Conservation (phyloP, 2,797 vertebrate genomes). For the Sebastes itinus region DNA sequence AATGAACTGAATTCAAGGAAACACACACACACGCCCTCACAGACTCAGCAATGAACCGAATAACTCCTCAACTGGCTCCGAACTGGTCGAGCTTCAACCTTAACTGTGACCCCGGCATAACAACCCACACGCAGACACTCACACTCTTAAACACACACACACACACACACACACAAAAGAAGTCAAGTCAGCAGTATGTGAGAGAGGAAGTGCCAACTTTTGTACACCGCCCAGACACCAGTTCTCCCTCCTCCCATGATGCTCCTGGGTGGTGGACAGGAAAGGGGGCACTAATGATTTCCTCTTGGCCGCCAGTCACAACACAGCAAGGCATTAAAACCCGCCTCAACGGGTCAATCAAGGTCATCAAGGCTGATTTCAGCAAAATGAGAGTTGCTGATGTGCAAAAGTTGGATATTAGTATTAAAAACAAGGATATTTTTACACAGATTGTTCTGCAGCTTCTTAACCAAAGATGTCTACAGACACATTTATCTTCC, state of each 20-base stretch:
- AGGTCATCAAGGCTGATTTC: not conserved
- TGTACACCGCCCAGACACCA: constrained; percentile 25
- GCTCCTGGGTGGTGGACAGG: constrained; percentile 18
- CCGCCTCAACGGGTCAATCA: not conserved
- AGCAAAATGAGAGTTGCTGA: not conserved
- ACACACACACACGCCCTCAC: not conserved
- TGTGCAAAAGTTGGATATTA: not conserved
- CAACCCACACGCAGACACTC: constrained; percentile 8
- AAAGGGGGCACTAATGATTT: constrained; percentile 46
- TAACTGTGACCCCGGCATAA: not conserved
- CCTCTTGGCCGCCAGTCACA: constrained; percentile 21
- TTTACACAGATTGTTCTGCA: not conserved
- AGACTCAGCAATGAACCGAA: not conserved
- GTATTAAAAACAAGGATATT: not conserved
- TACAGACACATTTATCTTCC: not conserved
- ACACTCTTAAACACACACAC: not conserved
- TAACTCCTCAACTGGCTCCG: not conserved
- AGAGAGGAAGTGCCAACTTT: constrained; percentile 60
- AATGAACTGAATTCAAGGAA: not conserved
- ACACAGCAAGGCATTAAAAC: not conserved
- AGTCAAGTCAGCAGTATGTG: constrained; percentile 52
- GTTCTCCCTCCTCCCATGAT: constrained; percentile 16
- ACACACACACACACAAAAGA: not conserved
- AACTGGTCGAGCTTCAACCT: not conserved
- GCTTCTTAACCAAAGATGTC: rapidly evolving